phyloP scores from a whole-genome alignment of 1,140 invertebrate species.

The Tetramorium alpestre region DNA sequence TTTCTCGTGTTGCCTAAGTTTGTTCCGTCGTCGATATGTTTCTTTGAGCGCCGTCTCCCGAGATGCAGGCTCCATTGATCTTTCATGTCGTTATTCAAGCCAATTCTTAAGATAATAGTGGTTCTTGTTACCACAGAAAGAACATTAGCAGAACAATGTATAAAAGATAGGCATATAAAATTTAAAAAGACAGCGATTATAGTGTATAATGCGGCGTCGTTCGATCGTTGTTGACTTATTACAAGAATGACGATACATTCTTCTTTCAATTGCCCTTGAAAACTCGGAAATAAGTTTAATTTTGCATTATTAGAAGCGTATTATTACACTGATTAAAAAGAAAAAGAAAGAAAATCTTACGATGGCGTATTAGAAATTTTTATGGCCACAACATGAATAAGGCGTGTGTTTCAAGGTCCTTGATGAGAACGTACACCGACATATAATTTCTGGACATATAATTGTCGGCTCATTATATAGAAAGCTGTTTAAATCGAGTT shows the following conservation, averaged over 20 bases:
- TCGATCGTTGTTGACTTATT: neutral
- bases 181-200: conserved; percentile 1
- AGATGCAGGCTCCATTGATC: neutral
- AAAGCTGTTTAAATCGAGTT: conserved; percentile 38
- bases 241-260: neutral
- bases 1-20: conserved; percentile 53
- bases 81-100: neutral
- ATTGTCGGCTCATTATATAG: conserved; percentile 20
- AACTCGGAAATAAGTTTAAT: neutral
- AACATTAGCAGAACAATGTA: neutral
- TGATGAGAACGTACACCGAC: neutral
- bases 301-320: neutral
- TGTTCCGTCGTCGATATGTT: neutral
- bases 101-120: neutral
- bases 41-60: neutral
- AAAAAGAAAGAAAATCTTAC: conserved; percentile 17
- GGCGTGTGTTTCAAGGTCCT: neutral
- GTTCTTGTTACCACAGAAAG: neutral
- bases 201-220: neutral
- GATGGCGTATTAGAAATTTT: neutral
- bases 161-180: neutral
- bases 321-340: neutral
- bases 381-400: conserved; percentile 10
- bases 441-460: conserved; percentile 10
- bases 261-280: neutral